Conservation (phyloP, 1,140 invertebrate species). For the Prorops nasuta region DNA sequence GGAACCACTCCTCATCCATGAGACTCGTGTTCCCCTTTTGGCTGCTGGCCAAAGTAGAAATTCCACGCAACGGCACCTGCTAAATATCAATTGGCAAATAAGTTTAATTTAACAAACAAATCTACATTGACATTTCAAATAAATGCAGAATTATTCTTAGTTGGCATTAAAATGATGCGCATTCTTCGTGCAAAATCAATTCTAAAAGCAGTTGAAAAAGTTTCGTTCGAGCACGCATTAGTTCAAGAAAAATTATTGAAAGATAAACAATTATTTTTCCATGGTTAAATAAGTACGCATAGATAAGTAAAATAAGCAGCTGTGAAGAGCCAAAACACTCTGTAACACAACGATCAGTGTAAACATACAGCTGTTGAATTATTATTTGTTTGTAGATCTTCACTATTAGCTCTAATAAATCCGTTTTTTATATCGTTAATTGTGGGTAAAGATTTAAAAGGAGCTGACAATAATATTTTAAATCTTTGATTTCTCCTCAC, state of each 20-base stretch:
- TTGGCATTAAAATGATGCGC: too few species aligned
- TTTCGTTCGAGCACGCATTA: too few species aligned
- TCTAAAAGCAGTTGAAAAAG: too few species aligned
- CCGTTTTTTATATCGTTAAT: slow-evolving; percentile 47
- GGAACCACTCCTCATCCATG: slow-evolving; percentile 95
- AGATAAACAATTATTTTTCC: too few species aligned
- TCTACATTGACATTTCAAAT: not conserved
- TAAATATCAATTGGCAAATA: slow-evolving; percentile 10
- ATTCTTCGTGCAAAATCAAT: too few species aligned
- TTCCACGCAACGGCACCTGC: slow-evolving; percentile 45
- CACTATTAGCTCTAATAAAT: slow-evolving; percentile 46
- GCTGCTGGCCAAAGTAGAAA: slow-evolving; percentile 38
- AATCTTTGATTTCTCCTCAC: slow-evolving; percentile 50
- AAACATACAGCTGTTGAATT: slow-evolving; percentile 47
- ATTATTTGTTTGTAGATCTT: slow-evolving; percentile 41
- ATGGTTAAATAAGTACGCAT: too few species aligned
- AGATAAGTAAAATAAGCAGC: too few species aligned
- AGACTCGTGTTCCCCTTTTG: slow-evolving; percentile 53
- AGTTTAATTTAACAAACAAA: not conserved
- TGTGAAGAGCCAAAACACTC: slow-evolving; percentile 11
- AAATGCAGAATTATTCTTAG: not conserved
- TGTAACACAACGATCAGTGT: slow-evolving; percentile 20
- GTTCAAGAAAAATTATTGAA: too few species aligned
- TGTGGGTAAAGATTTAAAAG: slow-evolving; percentile 50
- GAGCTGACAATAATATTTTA: slow-evolving; percentile 46